A percentile compares a stretch with the other conserved stretches of the same genome.
Evolutionary conservation across 2,797 vertebrate species (phyloP).

Genomic region (Molossus molossus): DNA sequence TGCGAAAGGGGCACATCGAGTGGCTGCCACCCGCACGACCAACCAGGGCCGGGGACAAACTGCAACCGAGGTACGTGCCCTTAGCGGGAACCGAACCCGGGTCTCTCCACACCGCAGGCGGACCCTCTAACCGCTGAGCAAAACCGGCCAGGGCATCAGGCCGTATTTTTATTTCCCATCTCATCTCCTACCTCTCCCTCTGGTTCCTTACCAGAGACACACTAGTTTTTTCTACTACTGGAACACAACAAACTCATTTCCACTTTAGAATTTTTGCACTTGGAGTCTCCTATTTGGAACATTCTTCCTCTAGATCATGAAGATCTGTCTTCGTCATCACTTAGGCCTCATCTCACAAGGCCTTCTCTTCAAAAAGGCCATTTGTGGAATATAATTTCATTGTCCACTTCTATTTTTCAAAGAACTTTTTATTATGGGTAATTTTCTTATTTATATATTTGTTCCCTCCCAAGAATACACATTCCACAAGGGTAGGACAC

Average conservation of each 20-base stretch:
- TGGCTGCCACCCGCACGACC: no score
- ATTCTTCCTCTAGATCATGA: not conserved
- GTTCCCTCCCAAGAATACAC: not conserved
- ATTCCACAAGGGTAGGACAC: not conserved
- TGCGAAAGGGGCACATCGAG: no score
- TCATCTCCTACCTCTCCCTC: not conserved
- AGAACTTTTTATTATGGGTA: not conserved
- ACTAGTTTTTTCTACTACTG: not conserved
- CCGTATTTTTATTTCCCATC: not conserved
- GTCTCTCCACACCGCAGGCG: no score
- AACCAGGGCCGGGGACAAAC: no score
- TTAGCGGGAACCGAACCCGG: no score
- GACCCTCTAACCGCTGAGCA: no score
- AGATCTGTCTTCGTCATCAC: not conserved
- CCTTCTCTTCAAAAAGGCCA: not conserved
- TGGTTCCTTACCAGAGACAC: not conserved
- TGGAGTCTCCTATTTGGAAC: not conserved
- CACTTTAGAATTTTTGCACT: not conserved
- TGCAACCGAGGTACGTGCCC: no score
- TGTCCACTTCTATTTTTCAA: not conserved
- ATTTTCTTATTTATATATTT: not conserved
- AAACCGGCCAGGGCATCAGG: not conserved
- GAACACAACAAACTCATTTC: not conserved
- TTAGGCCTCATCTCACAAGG: not conserved
- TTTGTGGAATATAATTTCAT: not conserved